Evolutionary conservation across 2,888 invertebrate genomes (phyloP), one percentile per base, ranked within the genome.

Genomic region (Stenchaetothrips biformis): DNA sequence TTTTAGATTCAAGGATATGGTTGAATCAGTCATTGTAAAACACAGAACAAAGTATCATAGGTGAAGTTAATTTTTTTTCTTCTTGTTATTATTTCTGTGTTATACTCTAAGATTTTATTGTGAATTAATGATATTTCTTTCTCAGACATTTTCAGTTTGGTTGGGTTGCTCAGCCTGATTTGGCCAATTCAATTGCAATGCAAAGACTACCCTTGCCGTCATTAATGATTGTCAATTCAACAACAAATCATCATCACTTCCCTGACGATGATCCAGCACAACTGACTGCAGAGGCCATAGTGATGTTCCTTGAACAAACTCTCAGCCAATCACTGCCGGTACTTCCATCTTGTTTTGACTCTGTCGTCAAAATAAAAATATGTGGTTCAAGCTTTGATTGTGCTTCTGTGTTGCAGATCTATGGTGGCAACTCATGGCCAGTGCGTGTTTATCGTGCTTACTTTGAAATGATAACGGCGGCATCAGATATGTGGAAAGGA

Each of bases 161-260:
- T 67, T 99, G 98, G 98, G 92, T 96, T 87, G 96, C 95, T 0
- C 94, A 92, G 83, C 93, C 95, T 4, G 95, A 96, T 80, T 89
- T 98, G 82, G 96, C 96, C 16, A 98, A 97, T 88, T 95, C 94
- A 81, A 96, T 99, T 84, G 96, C 95, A 16, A 95, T 98, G 94
- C 92, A 92, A 82, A 91, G 93, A 82, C 87, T 96, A 83, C 91
- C 93, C 0, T 89, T 95, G 48, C 98, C 98, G 0, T 93, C 94
- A 87, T 87, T 98, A 80, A 88, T 99, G 80, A 96, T 98, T 0
- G 90, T 99, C 80, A 97, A 99, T 87, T 94, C 97, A 0, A 94
- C 94, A 18, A 95, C 96, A 3, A 95, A 95, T 86, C 94, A 97
- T 85, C 97, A 97, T 88, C 96, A 96, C 86, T 90, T 98, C 85